Conservation (phyloP, 2,113 vertebrate genomes). For the Limnothrissa miodon region DNA sequence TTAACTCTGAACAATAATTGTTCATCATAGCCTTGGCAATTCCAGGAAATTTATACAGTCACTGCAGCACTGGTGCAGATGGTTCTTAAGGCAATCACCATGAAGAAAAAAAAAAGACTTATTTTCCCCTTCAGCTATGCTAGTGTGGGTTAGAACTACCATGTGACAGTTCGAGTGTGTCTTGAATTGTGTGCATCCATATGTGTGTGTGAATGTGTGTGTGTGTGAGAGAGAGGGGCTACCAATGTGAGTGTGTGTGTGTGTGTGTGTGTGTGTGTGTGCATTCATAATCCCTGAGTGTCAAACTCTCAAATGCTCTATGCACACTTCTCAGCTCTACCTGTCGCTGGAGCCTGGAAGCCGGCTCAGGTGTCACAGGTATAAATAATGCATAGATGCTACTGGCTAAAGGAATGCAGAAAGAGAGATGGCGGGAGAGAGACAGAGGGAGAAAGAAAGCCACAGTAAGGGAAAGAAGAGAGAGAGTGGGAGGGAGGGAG, state of each 20-base stretch:
- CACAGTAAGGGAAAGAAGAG: neutral
- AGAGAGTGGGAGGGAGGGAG: neutral
- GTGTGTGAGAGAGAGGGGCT: neutral
- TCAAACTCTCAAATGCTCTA: neutral
- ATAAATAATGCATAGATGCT: conserved; percentile 30
- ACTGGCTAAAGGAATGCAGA: neutral
- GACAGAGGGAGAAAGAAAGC: neutral
- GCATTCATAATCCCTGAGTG: neutral
- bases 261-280: neutral
- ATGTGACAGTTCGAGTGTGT: neutral
- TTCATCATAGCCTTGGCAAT: neutral
- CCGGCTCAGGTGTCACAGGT: neutral
- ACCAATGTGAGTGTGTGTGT: neutral
- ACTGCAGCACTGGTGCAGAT: neutral
- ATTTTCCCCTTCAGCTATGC: neutral
- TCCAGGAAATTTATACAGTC: neutral
- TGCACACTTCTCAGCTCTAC: neutral
- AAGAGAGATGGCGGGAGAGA: conserved; percentile 1
- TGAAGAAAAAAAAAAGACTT: neutral
- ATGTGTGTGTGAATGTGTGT: neutral
- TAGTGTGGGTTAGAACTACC: neutral
- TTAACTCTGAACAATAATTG: neutral
- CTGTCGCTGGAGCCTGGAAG: neutral
- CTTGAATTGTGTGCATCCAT: neutral
- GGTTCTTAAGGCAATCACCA: neutral